Conservation (phyloP, 2,888 invertebrate genomes). For the Ectemnius lituratus region DNA sequence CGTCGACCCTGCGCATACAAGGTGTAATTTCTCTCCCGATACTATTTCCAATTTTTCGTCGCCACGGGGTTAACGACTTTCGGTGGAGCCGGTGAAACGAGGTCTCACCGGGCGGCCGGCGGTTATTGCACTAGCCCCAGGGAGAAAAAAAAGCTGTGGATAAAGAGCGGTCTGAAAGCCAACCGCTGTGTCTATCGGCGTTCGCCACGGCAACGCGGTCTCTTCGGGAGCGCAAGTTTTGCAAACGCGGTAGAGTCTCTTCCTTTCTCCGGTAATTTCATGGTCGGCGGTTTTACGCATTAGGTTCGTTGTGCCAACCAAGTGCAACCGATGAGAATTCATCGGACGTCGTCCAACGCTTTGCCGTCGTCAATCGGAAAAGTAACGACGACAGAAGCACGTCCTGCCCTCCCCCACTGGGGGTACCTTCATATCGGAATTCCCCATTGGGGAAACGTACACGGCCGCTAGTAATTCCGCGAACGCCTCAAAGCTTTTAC, state of each 20-base stretch:
- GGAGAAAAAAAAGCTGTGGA: not conserved
- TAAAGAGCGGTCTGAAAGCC: too few species aligned
- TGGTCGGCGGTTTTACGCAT: conserved; percentile 48
- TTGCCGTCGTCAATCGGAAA: conserved; percentile 49
- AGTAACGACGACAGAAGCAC: conserved; percentile 40
- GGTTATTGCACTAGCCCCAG: not conserved
- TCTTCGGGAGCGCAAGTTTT: too few species aligned
- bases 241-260: not conserved
- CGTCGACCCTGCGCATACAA: not conserved
- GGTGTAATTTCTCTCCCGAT: conserved; percentile 13
- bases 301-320: conserved; percentile 26
- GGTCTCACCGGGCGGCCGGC: not conserved
- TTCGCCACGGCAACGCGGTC: too few species aligned
- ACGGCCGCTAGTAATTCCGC: not conserved
- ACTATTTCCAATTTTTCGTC: conserved; percentile 10
- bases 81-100: not conserved
- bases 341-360: conserved; percentile 24
- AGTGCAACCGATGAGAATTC: conserved; percentile 45
- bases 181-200: too few species aligned
- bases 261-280: conserved; percentile 52
- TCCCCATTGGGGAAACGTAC: not conserved
- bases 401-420: not conserved
- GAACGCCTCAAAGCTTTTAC: not conserved
- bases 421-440: not conserved
- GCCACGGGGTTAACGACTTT: not conserved